A percentile compares a stretch with the other conserved stretches of the same genome.
phyloP scores from a whole-genome alignment of 2,113 vertebrate genomes.

The Phylloscopus trochiloides region DNA sequence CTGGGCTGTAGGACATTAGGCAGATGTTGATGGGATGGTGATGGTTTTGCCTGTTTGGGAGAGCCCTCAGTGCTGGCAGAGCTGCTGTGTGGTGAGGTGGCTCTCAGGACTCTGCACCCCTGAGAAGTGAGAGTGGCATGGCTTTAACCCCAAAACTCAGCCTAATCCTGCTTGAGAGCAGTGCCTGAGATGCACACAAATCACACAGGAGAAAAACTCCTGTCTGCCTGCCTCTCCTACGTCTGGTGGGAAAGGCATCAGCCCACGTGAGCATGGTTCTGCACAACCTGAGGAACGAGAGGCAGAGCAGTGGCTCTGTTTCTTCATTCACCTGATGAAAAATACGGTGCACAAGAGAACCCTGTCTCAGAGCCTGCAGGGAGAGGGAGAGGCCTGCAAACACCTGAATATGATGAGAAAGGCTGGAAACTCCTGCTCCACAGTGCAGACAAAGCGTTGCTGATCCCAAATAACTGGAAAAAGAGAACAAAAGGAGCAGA shows the following conservation, averaged over 20 bases:
- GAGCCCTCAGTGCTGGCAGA: neutral
- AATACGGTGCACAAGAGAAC: neutral
- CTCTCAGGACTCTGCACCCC: neutral
- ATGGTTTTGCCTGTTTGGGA: slow-evolving; percentile 11
- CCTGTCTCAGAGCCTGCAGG: fast-evolving
- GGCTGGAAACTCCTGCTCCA: neutral
- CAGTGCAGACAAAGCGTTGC: neutral
- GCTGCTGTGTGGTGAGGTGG: neutral
- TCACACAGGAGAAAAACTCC: neutral
- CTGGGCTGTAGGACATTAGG: neutral
- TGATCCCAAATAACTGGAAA: neutral
- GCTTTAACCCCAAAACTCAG: neutral
- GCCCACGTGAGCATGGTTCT: neutral
- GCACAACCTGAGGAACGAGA: neutral
- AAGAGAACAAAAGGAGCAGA: neutral
- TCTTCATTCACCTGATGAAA: neutral
- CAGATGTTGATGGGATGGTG: slow-evolving; percentile 25
- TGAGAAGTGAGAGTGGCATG: neutral
- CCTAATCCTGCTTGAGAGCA: neutral
- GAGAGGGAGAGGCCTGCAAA: neutral
- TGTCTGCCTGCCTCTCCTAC: neutral
- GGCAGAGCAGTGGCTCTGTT: neutral
- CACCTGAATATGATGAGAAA: neutral
- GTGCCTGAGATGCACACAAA: slow-evolving; percentile 2
- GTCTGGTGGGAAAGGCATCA: neutral